These are phyloP conservation scores for Artibeus jamaicensis DNA, from an alignment of 2,797 vertebrate species.

Conservation along the genomic window DNA sequence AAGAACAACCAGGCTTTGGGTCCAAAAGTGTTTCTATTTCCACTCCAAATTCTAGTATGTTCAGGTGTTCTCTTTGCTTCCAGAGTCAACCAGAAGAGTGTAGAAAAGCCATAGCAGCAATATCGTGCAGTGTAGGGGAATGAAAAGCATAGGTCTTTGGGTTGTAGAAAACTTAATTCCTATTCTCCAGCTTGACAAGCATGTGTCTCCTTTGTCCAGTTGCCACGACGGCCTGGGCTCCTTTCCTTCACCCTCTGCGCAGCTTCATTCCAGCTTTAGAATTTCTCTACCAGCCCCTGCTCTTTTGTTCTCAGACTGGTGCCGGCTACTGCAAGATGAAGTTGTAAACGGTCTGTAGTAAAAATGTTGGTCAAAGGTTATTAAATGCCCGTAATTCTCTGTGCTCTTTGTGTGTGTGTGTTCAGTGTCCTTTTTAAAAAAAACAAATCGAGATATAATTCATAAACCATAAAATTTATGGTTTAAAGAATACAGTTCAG, in stretches of 20 bases:
- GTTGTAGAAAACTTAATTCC: background rate
- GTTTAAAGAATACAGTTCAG: background rate
- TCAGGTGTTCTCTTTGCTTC: background rate
- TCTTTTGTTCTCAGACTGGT: background rate
- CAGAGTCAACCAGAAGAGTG: background rate
- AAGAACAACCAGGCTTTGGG: conserved; percentile 39
- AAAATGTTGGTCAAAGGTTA: background rate
- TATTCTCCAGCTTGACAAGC: background rate
- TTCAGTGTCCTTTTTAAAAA: background rate
- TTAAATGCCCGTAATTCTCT: background rate
- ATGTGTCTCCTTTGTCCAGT: background rate
- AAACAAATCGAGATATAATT: background rate
- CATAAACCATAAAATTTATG: background rate
- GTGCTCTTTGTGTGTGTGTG: background rate
- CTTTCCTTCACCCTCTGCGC: background rate
- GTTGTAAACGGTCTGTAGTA: background rate
- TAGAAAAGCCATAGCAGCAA: background rate
- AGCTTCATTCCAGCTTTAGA: background rate
- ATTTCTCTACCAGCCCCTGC: background rate
- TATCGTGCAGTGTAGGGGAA: background rate
- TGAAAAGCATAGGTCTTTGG: background rate
- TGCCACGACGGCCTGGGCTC: background rate
- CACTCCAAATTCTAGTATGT: background rate
- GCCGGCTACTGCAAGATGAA: background rate
- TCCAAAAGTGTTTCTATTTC: background rate